Percentiles rank a stretch among this genome's conserved stretches.
Conservation (phyloP, 2,888 invertebrate genomes). For the Chesias legatella region DNA sequence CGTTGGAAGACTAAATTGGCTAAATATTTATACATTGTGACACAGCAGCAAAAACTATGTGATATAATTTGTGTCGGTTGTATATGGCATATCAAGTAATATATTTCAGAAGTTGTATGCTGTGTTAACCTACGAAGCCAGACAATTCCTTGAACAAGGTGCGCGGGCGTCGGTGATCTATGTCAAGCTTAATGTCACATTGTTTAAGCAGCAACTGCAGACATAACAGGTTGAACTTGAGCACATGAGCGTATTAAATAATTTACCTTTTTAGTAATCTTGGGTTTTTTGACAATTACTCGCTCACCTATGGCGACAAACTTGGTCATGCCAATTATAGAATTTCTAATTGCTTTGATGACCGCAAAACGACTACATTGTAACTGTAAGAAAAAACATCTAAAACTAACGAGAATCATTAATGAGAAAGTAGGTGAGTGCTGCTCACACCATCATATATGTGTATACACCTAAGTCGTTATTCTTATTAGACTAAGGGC, state of each 20-base stretch:
- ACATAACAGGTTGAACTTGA: constrained; percentile 68
- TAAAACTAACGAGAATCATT: constrained; percentile 4
- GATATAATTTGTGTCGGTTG: no score
- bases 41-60: no score
- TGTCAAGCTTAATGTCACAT: constrained; percentile 61
- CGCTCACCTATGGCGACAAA: not conserved
- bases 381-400: not conserved
- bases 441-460: not conserved
- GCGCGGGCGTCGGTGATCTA: constrained; percentile 56
- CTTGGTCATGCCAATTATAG: constrained; percentile 2
- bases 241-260: constrained; percentile 34
- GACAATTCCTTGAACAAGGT: constrained; percentile 30
- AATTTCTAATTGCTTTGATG: constrained; percentile 7
- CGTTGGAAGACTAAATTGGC: no score
- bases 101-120: constrained; percentile 6
- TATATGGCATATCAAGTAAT: not conserved
- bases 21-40: no score
- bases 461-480: not conserved
- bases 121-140: constrained; percentile 15
- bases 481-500: not conserved
- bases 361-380: not conserved
- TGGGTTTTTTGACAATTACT: constrained; percentile 1
- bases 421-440: not conserved
- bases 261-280: not conserved
- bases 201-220: constrained; percentile 44